Evolutionary conservation across 2,797 vertebrate genomes (phyloP).

Genomic region (Gymnoscopelus microlampas): DNA sequence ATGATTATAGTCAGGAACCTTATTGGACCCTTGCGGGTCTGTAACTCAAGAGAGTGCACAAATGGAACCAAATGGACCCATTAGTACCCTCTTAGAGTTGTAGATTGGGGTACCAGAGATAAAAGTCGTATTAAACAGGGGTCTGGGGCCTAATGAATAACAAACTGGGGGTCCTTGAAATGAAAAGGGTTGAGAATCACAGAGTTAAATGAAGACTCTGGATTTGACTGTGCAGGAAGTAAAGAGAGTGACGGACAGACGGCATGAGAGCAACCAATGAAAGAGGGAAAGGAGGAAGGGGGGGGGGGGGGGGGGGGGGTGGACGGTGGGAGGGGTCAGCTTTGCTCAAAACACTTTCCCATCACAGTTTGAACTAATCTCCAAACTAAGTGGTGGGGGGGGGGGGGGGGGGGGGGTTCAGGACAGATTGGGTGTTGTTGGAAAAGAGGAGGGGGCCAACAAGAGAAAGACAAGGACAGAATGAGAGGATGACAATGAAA

Average conservation of each 20-base stretch:
- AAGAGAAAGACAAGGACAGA: not conserved
- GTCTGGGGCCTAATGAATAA: too few relatives aligned
- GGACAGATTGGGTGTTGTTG: not conserved
- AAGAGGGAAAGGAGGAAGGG: conserved; percentile 1
- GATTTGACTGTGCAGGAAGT: not conserved
- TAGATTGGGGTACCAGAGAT: too few relatives aligned
- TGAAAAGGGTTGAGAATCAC: too few relatives aligned
- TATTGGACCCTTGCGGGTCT: too few relatives aligned
- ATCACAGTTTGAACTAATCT: conserved; percentile 3
- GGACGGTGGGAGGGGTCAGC: not conserved
- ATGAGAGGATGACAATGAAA: not conserved
- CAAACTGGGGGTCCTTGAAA: too few relatives aligned
- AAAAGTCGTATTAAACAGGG: too few relatives aligned
- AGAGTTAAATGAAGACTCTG: too few relatives aligned
- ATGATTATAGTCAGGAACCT: too few relatives aligned
- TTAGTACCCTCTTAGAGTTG: too few relatives aligned
- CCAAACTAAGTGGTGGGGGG: not conserved
- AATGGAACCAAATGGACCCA: too few relatives aligned
- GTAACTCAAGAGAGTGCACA: too few relatives aligned
- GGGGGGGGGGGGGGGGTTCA: not conserved
- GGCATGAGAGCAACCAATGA: not conserved
- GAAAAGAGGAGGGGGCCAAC: not conserved
- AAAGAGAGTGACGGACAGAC: not conserved
- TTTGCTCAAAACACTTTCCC: conserved; percentile 5
- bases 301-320: not conserved